Evolutionary conservation across 2,797 vertebrate species (phyloP).

Genomic region (Podarcis siculus): DNA sequence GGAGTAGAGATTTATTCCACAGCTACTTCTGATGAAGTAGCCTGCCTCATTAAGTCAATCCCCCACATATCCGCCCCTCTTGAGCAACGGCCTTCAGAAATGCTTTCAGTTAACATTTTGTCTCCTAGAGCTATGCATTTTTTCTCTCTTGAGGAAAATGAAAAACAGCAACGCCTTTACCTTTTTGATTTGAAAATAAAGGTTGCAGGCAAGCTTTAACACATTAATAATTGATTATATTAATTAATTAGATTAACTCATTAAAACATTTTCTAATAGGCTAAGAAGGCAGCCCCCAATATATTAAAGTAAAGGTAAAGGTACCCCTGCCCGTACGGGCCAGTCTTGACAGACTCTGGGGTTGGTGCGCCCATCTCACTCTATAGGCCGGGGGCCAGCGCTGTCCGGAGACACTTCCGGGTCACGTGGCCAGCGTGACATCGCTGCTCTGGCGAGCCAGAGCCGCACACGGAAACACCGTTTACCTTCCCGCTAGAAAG

Average conservation of each 20-base stretch:
- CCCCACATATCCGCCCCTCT: background rate
- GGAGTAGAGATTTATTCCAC: constrained; percentile 2
- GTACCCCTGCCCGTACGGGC: too few species aligned
- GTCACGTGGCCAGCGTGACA: too few species aligned
- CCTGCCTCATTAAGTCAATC: constrained; percentile 31
- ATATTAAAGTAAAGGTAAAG: too few species aligned
- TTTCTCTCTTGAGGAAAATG: background rate
- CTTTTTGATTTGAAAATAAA: background rate
- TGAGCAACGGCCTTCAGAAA: background rate
- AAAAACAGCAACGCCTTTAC: background rate
- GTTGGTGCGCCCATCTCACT: too few species aligned
- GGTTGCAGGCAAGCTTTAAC: background rate
- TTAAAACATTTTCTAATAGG: background rate
- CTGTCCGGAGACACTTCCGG: too few species aligned
- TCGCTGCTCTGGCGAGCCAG: too few species aligned
- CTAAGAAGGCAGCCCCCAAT: background rate
- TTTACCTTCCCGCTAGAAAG: too few species aligned
- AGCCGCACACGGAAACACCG: too few species aligned
- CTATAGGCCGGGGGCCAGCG: too few species aligned
- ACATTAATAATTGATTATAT: background rate
- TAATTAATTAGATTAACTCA: background rate
- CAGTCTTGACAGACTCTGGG: too few species aligned
- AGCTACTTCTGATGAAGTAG: constrained; percentile 8
- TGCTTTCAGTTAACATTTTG: constrained; percentile 14
- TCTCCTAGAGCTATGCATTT: background rate